Evolutionary conservation across 2,113 vertebrate species (phyloP).

Genomic region (Rhabdornis inornatus): DNA sequence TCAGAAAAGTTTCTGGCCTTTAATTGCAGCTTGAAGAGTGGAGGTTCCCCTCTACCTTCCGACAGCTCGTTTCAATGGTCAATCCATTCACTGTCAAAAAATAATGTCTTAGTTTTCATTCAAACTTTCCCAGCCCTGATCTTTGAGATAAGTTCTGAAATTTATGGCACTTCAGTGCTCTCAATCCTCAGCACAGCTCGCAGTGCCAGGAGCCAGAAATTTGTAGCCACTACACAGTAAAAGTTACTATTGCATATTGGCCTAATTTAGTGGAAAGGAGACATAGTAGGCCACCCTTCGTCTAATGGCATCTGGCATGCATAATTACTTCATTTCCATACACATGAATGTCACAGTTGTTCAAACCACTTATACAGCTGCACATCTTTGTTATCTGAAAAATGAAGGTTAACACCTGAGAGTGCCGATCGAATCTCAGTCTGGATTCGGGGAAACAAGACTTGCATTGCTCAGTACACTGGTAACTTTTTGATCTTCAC

Average conservation of each 20-base stretch:
- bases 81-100: not conserved
- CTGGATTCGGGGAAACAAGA: not conserved
- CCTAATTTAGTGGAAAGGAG: constrained; percentile 20
- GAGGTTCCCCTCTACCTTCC: not conserved
- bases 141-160: not conserved
- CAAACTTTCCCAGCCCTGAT: not conserved
- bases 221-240: not conserved
- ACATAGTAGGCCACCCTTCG: not conserved
- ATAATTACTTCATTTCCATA: constrained; percentile 25
- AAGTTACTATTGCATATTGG: not conserved
- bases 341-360: not conserved
- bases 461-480: not conserved
- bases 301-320: not conserved
- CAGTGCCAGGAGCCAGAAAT: not conserved
- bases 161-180: not conserved
- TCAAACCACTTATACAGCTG: not conserved
- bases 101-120: not conserved
- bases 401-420: not conserved
- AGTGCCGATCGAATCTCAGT: not conserved
- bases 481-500: not conserved
- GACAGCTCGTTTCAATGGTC: not conserved
- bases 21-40: not conserved
- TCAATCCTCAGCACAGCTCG: not conserved
- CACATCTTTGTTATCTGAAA: not conserved
- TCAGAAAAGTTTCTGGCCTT: not conserved